Conservation (phyloP, 2,113 vertebrate genomes). For the Corythornis vintsioides region DNA sequence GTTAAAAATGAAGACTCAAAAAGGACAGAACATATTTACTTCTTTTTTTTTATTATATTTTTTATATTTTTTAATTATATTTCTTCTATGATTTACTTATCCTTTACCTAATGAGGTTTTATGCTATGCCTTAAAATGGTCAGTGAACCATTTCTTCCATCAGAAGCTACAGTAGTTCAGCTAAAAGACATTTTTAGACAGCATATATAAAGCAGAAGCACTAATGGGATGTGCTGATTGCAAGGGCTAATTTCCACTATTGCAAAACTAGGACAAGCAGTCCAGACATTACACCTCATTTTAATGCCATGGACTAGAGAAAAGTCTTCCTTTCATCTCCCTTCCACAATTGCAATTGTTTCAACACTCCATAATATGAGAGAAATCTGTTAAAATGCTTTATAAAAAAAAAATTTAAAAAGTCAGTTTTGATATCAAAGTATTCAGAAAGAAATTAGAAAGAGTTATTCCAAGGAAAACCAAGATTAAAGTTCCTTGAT, state of each 20-base stretch:
- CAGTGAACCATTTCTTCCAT: not conserved
- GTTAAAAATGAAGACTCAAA: not conserved
- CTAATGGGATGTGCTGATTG: not conserved
- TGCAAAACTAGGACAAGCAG: not conserved
- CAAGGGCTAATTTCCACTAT: not conserved
- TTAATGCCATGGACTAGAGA: not conserved
- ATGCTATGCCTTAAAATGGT: not conserved
- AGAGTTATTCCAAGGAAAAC: not conserved
- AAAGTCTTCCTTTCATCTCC: not conserved
- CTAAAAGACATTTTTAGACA: not conserved
- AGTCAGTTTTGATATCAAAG: not conserved
- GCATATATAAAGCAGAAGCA: not conserved
- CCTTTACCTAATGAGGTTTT: not conserved
- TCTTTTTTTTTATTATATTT: not conserved
- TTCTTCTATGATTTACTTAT: not conserved
- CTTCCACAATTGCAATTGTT: not conserved
- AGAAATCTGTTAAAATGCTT: not conserved
- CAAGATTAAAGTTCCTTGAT: not conserved
- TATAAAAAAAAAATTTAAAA: not conserved
- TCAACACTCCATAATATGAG: not conserved
- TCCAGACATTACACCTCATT: not conserved
- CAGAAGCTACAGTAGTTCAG: not conserved
- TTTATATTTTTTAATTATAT: too few relatives aligned
- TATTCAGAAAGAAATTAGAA: not conserved
- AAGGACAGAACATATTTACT: not conserved